Percentiles rank a stretch among this genome's conserved stretches.
Conservation (phyloP, 2,113 vertebrate species). For the Theristicus caerulescens region DNA sequence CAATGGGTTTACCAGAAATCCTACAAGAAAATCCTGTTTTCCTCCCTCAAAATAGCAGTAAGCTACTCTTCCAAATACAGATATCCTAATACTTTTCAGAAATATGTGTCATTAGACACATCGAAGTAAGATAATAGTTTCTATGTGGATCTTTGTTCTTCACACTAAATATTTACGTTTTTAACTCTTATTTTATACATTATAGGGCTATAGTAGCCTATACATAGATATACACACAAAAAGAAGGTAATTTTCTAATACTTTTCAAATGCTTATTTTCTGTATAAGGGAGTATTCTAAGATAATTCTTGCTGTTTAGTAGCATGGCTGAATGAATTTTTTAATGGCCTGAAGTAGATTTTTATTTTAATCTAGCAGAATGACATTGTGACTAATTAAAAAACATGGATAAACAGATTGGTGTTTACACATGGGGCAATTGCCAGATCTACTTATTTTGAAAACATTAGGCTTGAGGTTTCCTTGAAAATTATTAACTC, state of each 20-base stretch:
- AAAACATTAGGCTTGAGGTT: not conserved
- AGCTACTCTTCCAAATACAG: not conserved
- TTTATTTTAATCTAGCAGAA: not conserved
- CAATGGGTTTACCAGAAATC: not conserved
- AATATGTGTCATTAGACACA: not conserved
- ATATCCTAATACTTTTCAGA: not conserved
- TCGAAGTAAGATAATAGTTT: not conserved
- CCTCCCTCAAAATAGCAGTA: not conserved
- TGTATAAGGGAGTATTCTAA: not conserved
- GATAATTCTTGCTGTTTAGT: not conserved
- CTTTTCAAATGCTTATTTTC: not conserved
- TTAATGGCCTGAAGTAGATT: not conserved
- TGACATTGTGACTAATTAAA: not conserved
- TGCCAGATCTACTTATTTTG: not conserved
- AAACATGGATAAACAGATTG: not conserved
- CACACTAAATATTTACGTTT: not conserved
- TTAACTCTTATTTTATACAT: not conserved
- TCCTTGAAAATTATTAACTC: not conserved
- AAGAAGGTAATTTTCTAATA: not conserved
- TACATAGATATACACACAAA: fast-evolving
- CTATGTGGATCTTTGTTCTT: not conserved
- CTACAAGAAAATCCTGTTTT: not conserved
- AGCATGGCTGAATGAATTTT: not conserved
- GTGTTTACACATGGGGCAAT: not conserved
- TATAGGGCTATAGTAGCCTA: not conserved